Percentiles rank a stretch among this genome's conserved stretches.
phyloP scores from a whole-genome alignment of 1,140 invertebrate species.

The Drosophila santomea region DNA sequence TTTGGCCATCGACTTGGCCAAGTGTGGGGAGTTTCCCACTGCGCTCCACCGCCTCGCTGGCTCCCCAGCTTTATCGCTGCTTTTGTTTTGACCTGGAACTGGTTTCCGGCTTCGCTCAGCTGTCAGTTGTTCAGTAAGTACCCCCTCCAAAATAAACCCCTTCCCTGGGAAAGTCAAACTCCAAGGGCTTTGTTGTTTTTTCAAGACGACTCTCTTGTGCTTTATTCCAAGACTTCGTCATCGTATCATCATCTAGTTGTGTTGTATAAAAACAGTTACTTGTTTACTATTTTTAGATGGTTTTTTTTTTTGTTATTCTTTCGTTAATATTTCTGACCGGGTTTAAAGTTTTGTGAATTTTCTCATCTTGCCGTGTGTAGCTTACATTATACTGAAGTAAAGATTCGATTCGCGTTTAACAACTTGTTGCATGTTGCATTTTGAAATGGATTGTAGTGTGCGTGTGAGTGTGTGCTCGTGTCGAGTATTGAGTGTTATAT shows the following conservation, averaged over 20 bases:
- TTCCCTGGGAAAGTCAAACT: slow-evolving; percentile 28
- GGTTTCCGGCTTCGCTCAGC: slow-evolving; percentile 46
- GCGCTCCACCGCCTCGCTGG: slow-evolving; percentile 22
- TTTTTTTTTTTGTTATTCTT: slow-evolving; percentile 23
- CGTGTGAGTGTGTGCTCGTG: slow-evolving; percentile 31
- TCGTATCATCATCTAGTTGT: slow-evolving; percentile 67
- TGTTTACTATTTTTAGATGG: slow-evolving; percentile 13
- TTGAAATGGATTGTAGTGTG: slow-evolving; percentile 42
- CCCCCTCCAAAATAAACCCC: not conserved
- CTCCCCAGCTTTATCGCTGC: slow-evolving; percentile 28
- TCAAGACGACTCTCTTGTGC: slow-evolving; percentile 67
- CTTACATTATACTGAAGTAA: slow-evolving; percentile 80
- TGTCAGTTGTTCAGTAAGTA: slow-evolving; percentile 12
- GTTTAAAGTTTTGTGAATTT: slow-evolving; percentile 60
- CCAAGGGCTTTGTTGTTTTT: slow-evolving; percentile 8
- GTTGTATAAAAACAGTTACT: slow-evolving; percentile 76
- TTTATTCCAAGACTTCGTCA: slow-evolving; percentile 78
- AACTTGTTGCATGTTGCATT: slow-evolving; percentile 57
- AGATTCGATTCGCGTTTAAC: slow-evolving; percentile 69
- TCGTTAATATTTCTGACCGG: slow-evolving; percentile 73
- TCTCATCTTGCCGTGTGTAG: slow-evolving; percentile 61
- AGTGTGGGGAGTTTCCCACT: slow-evolving; percentile 57
- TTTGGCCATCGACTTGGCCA: slow-evolving; percentile 13
- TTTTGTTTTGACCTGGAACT: slow-evolving; percentile 62
- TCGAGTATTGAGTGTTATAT: slow-evolving; percentile 19